Base-by-base conservation (phyloP, 2,888 invertebrate species). In the Drosophila quinaria region DNA sequence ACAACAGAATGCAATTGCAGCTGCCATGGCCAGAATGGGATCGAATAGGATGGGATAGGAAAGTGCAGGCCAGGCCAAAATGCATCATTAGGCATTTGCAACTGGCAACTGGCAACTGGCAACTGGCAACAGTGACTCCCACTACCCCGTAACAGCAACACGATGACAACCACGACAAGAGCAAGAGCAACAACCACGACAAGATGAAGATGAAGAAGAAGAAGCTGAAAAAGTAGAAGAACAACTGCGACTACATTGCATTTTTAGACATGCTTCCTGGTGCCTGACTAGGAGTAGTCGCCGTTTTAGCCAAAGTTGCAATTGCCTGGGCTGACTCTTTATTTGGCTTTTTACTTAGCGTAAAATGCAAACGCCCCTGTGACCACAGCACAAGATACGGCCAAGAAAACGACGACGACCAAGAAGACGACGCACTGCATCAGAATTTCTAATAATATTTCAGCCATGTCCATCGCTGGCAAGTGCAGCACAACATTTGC, bases 231-330 rank as follows among this genome's bases (percentile, higher is more conserved):
- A 58, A 37, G 46, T 17, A 29, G 46, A 22, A 35, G 44, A 49
- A 62, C 64, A 58, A 62, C 51, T 33, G 22, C 35, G 39, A 49
- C 47, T 25, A 59, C 56, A 64, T 52, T 52, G 68, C 88, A 83
- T 82, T 82, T 82, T 70, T 82, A 78, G 86, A 84, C 83, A 75
- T 88, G 89, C 87, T 84, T 84, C 84, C 84, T 88, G 89, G 87
- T 88, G 65, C 25, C 25, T 25, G 25, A 55, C 25, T 25, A 6
- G 25, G 33, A 22, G 42, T 15, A 56, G 55, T 44, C 33, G 44
- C 44, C 4, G 55, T 11, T 44, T 44, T 39, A 52, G 51, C 31
- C n/a, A n/a, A 37, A 41, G 47, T 50, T 37, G 33, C 33, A 44
- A 19, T 47, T 19, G 49, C 25, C 19, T 37, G 31, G 72, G 39